Conservation (phyloP, 1,140 invertebrate species). For the Subanguina moxae region DNA sequence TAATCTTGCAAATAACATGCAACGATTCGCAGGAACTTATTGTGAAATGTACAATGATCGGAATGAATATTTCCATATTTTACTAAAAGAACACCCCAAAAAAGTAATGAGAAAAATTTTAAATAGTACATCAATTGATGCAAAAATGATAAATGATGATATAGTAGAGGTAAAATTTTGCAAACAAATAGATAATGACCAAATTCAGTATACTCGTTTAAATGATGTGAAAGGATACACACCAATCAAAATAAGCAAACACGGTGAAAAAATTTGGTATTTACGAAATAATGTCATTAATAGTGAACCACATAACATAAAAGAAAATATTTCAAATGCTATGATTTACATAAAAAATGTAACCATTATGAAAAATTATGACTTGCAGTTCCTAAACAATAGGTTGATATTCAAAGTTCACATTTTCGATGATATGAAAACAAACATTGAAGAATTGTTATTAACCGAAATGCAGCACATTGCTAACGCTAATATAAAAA, state of each 20-base stretch:
- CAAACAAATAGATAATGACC: slow-evolving; percentile 32
- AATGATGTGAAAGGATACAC: slow-evolving; percentile 39
- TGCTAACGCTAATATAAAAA: slow-evolving; percentile 18
- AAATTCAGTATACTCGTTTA: slow-evolving; percentile 24
- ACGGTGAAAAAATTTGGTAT: slow-evolving; percentile 38
- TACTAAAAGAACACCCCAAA: slow-evolving; percentile 23
- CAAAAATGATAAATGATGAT: slow-evolving; percentile 17
- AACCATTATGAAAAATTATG: slow-evolving; percentile 19
- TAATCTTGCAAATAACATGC: slow-evolving; percentile 30
- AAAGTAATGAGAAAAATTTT: slow-evolving; percentile 15
- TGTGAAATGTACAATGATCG: slow-evolving; percentile 41
- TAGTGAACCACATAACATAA: background rate
- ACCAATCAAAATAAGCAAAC: slow-evolving; percentile 33
- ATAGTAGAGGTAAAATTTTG: slow-evolving; percentile 33
- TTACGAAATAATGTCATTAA: slow-evolving; percentile 33
- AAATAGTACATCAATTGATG: slow-evolving; percentile 15
- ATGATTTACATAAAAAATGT: slow-evolving; percentile 17
- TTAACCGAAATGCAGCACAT: slow-evolving; percentile 36
- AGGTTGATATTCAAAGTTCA: slow-evolving; percentile 30
- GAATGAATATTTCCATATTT: slow-evolving; percentile 29
- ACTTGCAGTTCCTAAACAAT: slow-evolving; percentile 28
- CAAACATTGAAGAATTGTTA: slow-evolving; percentile 31
- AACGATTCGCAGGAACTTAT: slow-evolving; percentile 25
- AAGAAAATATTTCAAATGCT: slow-evolving; percentile 14
- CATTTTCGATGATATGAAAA: slow-evolving; percentile 23